These are phyloP conservation scores for Neodon shergylaensis DNA, from an alignment of 2,113 vertebrate species.

Conservation along the genomic window DNA sequence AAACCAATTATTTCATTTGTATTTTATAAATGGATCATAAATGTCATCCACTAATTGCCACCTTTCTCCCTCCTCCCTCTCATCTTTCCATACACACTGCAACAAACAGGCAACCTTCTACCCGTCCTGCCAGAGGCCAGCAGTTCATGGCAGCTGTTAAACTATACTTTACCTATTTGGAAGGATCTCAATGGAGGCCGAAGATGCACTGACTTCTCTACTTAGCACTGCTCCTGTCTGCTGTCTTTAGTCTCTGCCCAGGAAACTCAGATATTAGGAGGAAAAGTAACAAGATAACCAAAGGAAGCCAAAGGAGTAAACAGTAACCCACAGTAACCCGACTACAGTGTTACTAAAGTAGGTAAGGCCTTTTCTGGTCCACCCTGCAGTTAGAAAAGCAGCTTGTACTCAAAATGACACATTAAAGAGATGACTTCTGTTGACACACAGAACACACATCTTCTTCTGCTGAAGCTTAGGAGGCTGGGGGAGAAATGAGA, in stretches of 20 bases:
- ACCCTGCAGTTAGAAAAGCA: not conserved
- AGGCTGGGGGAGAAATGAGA: not conserved
- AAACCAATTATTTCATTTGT: slow-evolving; percentile 78
- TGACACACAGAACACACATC: not conserved
- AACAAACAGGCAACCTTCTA: slow-evolving; percentile 53
- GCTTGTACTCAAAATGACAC: slow-evolving; percentile 9
- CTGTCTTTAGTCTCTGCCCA: not conserved
- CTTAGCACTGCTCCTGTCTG: not conserved
- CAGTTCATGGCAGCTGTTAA: slow-evolving; percentile 61
- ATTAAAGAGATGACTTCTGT: not conserved
- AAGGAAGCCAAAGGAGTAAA: not conserved
- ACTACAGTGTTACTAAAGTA: not conserved
- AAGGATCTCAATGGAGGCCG: slow-evolving; percentile 24
- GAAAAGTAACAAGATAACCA: not conserved
- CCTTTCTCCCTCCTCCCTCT: not conserved
- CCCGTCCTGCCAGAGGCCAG: slow-evolving; percentile 48
- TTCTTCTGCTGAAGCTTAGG: not conserved
- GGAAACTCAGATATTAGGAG: not conserved
- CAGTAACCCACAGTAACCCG: not conserved
- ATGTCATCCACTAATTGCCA: slow-evolving; percentile 69
- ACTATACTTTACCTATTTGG: slow-evolving; percentile 69
- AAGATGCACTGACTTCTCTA: not conserved
- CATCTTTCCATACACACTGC: not conserved
- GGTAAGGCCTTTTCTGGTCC: not conserved
- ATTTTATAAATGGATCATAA: slow-evolving; percentile 76